Conservation (phyloP, 2,113 vertebrate genomes). For the Morone saxatilis region DNA sequence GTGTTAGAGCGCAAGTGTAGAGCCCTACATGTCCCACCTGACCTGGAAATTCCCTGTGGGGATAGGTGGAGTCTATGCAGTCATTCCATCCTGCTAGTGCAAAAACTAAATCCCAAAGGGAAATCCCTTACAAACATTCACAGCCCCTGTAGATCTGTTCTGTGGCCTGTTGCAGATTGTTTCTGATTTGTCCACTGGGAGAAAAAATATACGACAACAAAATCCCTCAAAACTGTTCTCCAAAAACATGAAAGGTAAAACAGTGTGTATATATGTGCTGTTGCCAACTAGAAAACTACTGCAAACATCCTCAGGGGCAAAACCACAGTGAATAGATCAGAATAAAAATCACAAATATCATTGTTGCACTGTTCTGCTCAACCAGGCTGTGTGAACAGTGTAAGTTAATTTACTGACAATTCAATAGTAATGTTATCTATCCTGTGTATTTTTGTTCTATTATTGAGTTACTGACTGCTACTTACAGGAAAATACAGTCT, state of each 20-base stretch:
- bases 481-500: constrained; percentile 3
- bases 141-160: constrained; percentile 20
- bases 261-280: background rate
- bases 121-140: constrained; percentile 28
- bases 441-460: background rate
- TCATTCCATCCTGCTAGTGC: constrained; percentile 29
- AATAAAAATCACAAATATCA: background rate
- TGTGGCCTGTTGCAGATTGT: constrained; percentile 18
- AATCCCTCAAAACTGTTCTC: background rate
- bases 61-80: constrained; percentile 28
- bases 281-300: background rate
- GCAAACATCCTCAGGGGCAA: background rate
- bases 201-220: background rate
- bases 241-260: background rate
- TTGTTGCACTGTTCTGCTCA: background rate
- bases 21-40: constrained; percentile 23
- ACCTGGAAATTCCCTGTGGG: constrained; percentile 33
- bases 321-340: background rate
- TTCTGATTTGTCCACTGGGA: constrained; percentile 15
- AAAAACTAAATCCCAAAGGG: constrained; percentile 37
- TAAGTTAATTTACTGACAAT: background rate
- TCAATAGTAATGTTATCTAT: background rate
- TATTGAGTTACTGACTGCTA: background rate
- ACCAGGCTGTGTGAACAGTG: background rate
- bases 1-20: background rate